A percentile compares a stretch with the other conserved stretches of the same genome.
Conservation (phyloP, 2,113 vertebrate genomes). For the Chitala chitala region DNA sequence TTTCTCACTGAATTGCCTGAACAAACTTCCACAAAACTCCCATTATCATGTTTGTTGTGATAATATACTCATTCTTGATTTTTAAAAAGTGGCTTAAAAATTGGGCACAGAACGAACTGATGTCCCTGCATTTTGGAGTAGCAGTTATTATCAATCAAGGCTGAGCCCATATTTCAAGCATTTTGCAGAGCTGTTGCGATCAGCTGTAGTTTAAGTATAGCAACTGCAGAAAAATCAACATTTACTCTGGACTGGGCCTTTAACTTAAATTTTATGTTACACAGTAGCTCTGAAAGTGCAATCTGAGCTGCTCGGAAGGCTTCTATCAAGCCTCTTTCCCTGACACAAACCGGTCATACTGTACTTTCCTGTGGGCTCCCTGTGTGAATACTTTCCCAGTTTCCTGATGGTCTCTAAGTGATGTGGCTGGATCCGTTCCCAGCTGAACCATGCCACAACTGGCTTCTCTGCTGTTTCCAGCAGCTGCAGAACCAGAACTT, state of each 20-base stretch:
- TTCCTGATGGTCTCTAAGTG: constrained; percentile 4
- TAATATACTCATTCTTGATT: background rate
- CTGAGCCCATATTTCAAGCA: background rate
- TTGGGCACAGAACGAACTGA: no score
- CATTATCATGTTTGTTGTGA: no score
- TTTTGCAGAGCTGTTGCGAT: background rate
- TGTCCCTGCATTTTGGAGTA: no score
- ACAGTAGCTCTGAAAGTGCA: constrained; percentile 11
- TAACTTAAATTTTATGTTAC: background rate
- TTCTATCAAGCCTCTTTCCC: constrained; percentile 1
- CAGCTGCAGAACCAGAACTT: background rate
- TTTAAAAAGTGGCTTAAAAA: no score
- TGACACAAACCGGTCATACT: background rate
- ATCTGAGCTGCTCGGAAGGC: background rate
- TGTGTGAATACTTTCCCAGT: constrained; percentile 1
- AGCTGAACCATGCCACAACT: background rate
- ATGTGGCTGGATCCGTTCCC: background rate
- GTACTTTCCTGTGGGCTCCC: background rate
- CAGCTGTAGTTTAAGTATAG: background rate
- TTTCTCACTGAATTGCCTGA: no score
- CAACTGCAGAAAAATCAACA: background rate
- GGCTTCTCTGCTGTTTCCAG: background rate
- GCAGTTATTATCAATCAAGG: no score
- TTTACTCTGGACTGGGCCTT: background rate
- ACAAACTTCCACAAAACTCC: no score